Evolutionary conservation across 2,113 vertebrate species (phyloP), one percentile per base, ranked within the genome.

Genomic region (Helogale parvula): DNA sequence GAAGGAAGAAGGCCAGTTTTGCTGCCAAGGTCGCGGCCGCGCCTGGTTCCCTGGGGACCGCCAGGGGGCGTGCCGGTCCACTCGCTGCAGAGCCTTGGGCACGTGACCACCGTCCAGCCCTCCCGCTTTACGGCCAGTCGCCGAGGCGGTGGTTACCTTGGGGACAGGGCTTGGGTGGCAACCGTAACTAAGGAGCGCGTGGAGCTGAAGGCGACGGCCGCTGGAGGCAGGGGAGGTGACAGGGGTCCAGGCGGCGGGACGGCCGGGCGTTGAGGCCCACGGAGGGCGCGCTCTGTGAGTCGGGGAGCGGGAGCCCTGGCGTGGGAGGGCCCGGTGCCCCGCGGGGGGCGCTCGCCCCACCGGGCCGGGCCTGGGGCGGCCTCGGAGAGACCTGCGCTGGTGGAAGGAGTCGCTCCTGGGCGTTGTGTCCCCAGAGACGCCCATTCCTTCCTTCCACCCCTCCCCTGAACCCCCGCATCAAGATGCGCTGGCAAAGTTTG

Each of bases 111-210:
- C 0, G 33, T 0, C 77, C 38, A 0, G 16, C 14, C 38, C 5
- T 33, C 31, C 74, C 0, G 7, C 92, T 97, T 85, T 63, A 96
- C 14, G 9, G 86, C 85, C 47, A 0, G 83, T 12, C 0, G 29
- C 77, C 1, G 79, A 27, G 41, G 86, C 31, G 0, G 93, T 41
- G 33, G 98, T 99, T 98, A 96, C 98, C 94, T 95, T 85, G 98
- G 98, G 96, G 98, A 98, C 98, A 0, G 66, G 74, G 50, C 87
- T 16, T 21, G 17, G 90, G 60, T 33, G 69, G 96, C 90, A 95
- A 98, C 98, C 21, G 98, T 97, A 68, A 87, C 97, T 96, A 5
- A 84, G 94, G 84, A 87, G 54, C 27, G 65, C 0, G 12, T 0
- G 69, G 15, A 23, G 65, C 8, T 31, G 4, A 54, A 45, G 63